Evolutionary conservation across 2,797 vertebrate genomes (phyloP), one percentile per base, ranked within the genome.

Genomic region (Anabacerthia variegaticeps): DNA sequence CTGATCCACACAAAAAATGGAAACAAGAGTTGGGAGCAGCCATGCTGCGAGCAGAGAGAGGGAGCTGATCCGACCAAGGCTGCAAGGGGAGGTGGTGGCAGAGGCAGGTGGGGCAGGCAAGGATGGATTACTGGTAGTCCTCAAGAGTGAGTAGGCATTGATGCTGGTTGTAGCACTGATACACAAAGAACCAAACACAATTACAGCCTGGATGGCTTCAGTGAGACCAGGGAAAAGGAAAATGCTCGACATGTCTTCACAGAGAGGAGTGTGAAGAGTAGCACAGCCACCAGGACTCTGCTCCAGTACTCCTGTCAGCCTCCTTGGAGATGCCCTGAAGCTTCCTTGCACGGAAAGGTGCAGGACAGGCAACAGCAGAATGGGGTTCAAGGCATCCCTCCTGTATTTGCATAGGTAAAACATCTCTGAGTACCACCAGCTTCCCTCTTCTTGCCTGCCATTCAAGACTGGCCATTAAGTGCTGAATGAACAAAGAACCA

Each of bases 221-320:
- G 0, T 14, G 54, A 78, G 61, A 59, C 22, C 14, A 43, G 43
- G 51, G 27, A 26, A 61, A 54, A 61, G 18, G 68, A n/a, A 89
- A 85, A 80, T 2, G 10, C 22, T 63, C 44, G 19, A n/a, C 34
- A 5, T 12, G 24, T 30, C 67, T 48, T 51, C 22, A 4, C 46
- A 37, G 37, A 79, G 24, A 23, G 30, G 67, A 43, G 20, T 0
- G 1, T 3, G 1, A n/a, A 0, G 4, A 39, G 34, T 2, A 55
- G 59, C 39, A 0, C 22, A 54, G n/a, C 36, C 36, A 18, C 48
- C 3, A 3, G 3, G 20, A 52, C 36, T 8, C 20, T 3, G 26
- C 34, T 73, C 49, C n/a, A 37, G 30, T 22, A 10, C 41, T 69
- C 22, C 51, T 66, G 62, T 39, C 46, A 55, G 2, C n/a, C 39